Base-by-base conservation (phyloP, 2,888 invertebrate genomes). In the Eudemis profundana region DNA sequence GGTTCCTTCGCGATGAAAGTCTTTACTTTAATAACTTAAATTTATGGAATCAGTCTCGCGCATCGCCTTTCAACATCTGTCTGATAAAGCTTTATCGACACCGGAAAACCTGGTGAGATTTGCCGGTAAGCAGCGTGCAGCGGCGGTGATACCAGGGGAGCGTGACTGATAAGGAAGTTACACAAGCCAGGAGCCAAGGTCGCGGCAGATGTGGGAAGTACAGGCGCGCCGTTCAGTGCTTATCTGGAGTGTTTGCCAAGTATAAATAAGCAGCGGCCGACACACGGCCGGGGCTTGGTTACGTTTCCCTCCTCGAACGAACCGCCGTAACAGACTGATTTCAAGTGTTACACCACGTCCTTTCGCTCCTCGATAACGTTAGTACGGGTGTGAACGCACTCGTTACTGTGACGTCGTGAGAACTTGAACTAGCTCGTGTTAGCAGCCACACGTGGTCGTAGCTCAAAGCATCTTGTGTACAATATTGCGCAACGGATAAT, bases 191-290 rank as follows among this genome's bases (percentile, higher is more conserved):
- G 81, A 85, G 83, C 88, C 91, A 92, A 91, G 91, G 91, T 88
- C 90, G 89, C 78, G 79, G 85, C 90, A 90, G 92, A 89, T 90
- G 90, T 89, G 89, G 87, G 89, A 89, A 89, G 87, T 84, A 90
- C 86, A 91, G 82, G 82, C 86, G 76, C 79, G 82, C 77, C 86
- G 86, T 90, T 90, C 83, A 90, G 78, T 70, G 81, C 87, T 89
- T 90, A 90, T 92, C 90, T 84, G 73, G 76, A 81, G 79, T 89
- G 87, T 92, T 91, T 89, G 85, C 84, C 72, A 74, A 83, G 80
- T 78, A 82, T 85, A 89, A 91, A 92, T 86, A 92, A 85, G 85
- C 84, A 84, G 81, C 83, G 61, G 63, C 54, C 65, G 68, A 42
- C 56, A 63, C 63, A 57, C 56, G 63, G 49, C 62, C 62, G 47